These are phyloP conservation scores for Megamerina dolium DNA, from an alignment of 2,888 invertebrate genomes.

Conservation along the genomic window DNA sequence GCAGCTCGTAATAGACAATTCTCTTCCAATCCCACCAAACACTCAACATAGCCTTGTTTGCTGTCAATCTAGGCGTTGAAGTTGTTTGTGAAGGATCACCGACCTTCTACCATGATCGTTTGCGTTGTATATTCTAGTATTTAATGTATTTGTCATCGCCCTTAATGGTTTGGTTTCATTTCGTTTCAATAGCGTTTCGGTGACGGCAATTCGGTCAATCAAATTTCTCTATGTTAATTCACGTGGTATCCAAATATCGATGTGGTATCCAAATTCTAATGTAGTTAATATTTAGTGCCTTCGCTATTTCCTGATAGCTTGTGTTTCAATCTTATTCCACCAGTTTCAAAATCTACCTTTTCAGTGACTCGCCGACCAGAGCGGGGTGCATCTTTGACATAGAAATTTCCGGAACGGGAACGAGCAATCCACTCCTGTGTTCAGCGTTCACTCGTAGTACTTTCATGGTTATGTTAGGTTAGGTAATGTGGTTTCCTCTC, in stretches of 20 bases:
- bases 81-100: neutral
- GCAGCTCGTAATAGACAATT: neutral
- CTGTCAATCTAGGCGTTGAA: neutral
- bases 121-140: neutral
- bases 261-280: neutral
- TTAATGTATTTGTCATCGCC: neutral
- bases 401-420: no score
- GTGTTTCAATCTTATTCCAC: no score
- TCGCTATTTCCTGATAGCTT: neutral
- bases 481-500: no score
- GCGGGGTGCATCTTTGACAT: no score
- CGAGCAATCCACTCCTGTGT: no score
- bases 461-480: no score
- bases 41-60: neutral
- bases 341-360: no score
- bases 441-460: no score
- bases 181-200: neutral
- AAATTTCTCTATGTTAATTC: neutral
- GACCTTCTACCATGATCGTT: neutral
- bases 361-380: no score
- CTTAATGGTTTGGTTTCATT: neutral
- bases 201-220: neutral
- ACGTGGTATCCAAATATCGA: neutral
- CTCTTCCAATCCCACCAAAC: neutral
- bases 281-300: neutral